Conservation (phyloP, 2,888 invertebrate species). For the Cheilosia vulpina region DNA sequence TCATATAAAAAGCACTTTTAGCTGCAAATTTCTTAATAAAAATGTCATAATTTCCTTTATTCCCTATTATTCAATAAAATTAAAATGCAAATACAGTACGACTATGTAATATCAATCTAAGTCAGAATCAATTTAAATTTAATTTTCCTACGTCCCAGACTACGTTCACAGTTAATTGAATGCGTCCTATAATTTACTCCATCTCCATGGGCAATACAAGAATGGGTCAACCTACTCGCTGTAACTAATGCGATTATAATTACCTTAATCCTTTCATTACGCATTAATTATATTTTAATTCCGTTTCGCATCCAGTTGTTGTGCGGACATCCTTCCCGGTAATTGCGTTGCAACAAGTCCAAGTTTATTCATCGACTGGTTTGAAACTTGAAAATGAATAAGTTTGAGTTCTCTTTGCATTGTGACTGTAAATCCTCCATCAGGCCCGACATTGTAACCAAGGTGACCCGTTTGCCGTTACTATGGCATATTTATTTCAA, state of each 20-base stretch:
- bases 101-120: too few relatives aligned
- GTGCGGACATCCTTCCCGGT: not conserved
- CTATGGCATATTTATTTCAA: conserved; percentile 51
- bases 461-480: conserved; percentile 60
- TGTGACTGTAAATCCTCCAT: not conserved
- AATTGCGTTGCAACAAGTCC: conserved; percentile 38
- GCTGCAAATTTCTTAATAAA: too few relatives aligned
- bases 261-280: conserved; percentile 28
- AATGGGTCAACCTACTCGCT: not conserved
- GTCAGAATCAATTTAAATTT: not conserved
- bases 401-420: conserved; percentile 13
- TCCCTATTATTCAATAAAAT: too few relatives aligned
- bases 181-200: not conserved
- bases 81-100: too few relatives aligned
- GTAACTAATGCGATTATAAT: conserved; percentile 50
- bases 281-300: conserved; percentile 34
- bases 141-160: not conserved
- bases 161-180: not conserved
- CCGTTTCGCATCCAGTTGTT: not conserved
- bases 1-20: too few relatives aligned
- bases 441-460: conserved; percentile 6
- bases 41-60: too few relatives aligned
- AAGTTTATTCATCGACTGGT: not conserved
- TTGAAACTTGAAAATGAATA: conserved; percentile 3
- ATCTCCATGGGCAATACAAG: conserved; percentile 1